phyloP scores from a whole-genome alignment of 1,140 invertebrate genomes.

The Holotrichia oblita region DNA sequence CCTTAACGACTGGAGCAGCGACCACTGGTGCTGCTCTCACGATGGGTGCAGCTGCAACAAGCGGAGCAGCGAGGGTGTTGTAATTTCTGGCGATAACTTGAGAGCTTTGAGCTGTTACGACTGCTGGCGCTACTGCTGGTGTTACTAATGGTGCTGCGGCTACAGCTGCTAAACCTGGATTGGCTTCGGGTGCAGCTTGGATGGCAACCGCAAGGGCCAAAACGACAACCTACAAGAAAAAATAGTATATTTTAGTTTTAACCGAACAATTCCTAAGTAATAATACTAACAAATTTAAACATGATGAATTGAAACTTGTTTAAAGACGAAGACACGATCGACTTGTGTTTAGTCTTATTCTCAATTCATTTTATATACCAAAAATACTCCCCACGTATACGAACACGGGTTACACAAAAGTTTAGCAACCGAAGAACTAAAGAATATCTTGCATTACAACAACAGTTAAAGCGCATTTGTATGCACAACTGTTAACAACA shows the following conservation, averaged over 20 bases:
- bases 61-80: conserved; percentile 64
- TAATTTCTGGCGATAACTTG: conserved; percentile 70
- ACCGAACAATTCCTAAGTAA: not conserved
- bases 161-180: conserved; percentile 35
- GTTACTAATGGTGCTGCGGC: conserved; percentile 54
- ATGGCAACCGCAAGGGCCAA: conserved; percentile 62
- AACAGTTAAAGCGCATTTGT: not conserved
- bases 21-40: conserved; percentile 54
- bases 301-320: conserved; percentile 47
- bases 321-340: not conserved
- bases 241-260: conserved; percentile 25
- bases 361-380: conserved; percentile 38
- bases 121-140: conserved; percentile 63
- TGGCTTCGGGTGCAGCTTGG: conserved; percentile 59
- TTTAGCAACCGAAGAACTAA: not conserved
- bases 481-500: not conserved
- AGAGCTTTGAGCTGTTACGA: conserved; percentile 71
- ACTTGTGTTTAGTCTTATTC: not conserved
- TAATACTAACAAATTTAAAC: conserved; percentile 60
- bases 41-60: conserved; percentile 61
- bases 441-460: conserved; percentile 1
- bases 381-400: conserved; percentile 30
- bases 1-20: conserved; percentile 42
- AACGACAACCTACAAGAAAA: conserved; percentile 56
- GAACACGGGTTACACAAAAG: conserved; percentile 12